phyloP scores from a whole-genome alignment of 2,797 vertebrate genomes.

The Hoplostethus mediterraneus region DNA sequence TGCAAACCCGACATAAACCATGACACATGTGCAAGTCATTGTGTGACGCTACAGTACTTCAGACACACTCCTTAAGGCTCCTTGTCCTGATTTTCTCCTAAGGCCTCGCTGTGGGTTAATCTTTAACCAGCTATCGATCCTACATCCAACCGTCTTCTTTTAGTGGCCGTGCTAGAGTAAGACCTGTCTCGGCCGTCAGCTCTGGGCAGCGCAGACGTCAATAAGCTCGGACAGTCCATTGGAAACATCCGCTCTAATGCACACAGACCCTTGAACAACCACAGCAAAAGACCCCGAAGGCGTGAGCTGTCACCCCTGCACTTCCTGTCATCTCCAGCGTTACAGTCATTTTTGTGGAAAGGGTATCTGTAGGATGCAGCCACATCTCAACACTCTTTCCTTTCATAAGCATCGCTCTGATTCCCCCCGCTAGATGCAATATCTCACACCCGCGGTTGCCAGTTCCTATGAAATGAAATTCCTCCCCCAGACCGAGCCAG shows the following conservation, averaged over 20 bases:
- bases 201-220: constrained; percentile 25
- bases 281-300: background rate
- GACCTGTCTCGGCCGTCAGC: background rate
- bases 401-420: constrained; percentile 23
- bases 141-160: constrained; percentile 1
- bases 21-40: background rate
- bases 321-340: constrained; percentile 26
- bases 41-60: background rate
- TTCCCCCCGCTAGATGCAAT: constrained; percentile 28
- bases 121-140: constrained; percentile 51
- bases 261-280: background rate
- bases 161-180: background rate
- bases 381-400: constrained; percentile 17
- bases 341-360: constrained; percentile 28
- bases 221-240: constrained; percentile 15
- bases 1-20: background rate
- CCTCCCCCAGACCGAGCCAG: constrained; percentile 23
- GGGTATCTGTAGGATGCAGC: background rate
- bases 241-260: constrained; percentile 25
- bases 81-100: too few species aligned
- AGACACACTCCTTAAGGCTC: too few species aligned
- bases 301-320: background rate
- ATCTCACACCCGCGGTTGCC: constrained; percentile 29
- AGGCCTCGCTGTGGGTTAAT: constrained; percentile 1
- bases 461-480: constrained; percentile 43